Percentiles rank a stretch among this genome's conserved stretches.
These are phyloP conservation scores for Drosophila seclusa DNA, from an alignment of 2,888 invertebrate species.

Conservation along the genomic window DNA sequence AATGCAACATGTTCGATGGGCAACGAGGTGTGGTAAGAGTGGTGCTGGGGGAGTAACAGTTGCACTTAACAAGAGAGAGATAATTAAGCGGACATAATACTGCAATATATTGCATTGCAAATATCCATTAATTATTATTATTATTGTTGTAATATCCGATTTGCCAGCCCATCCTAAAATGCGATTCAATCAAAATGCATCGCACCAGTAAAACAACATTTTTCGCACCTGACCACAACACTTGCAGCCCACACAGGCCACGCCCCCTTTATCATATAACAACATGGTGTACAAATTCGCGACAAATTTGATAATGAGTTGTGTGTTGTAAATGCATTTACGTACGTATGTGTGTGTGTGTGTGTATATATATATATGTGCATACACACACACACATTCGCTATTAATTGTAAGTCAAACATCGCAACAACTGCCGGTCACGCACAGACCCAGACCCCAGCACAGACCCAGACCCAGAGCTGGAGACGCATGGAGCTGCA, in stretches of 20 bases:
- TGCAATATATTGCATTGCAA: conserved; percentile 4
- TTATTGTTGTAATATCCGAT: conserved; percentile 18
- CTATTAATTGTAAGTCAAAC: conserved; percentile 80
- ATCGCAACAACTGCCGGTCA: conserved; percentile 76
- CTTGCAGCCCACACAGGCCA: background rate
- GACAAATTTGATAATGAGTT: conserved; percentile 77
- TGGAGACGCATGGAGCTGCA: conserved; percentile 44
- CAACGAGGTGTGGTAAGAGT: background rate
- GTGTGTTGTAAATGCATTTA: conserved; percentile 20
- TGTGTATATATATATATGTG: background rate
- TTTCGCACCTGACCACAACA: conserved; percentile 55
- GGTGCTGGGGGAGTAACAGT: background rate
- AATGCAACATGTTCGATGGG: conserved; percentile 26
- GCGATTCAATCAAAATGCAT: conserved; percentile 20
- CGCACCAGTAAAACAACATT: conserved; percentile 39
- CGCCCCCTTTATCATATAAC: conserved; percentile 23
- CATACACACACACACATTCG: conserved; percentile 17
- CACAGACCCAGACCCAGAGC: conserved; percentile 8
- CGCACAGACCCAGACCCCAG: conserved; percentile 45
- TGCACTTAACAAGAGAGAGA: background rate
- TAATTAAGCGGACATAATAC: conserved; percentile 12
- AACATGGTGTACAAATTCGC: conserved; percentile 65
- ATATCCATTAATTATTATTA: conserved; percentile 17
- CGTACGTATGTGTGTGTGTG: background rate
- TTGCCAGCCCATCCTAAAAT: conserved; percentile 3